Percentiles rank a stretch among this genome's conserved stretches.
phyloP scores from a whole-genome alignment of 2,797 vertebrate genomes.

The Threskiornis aethiopicus region DNA sequence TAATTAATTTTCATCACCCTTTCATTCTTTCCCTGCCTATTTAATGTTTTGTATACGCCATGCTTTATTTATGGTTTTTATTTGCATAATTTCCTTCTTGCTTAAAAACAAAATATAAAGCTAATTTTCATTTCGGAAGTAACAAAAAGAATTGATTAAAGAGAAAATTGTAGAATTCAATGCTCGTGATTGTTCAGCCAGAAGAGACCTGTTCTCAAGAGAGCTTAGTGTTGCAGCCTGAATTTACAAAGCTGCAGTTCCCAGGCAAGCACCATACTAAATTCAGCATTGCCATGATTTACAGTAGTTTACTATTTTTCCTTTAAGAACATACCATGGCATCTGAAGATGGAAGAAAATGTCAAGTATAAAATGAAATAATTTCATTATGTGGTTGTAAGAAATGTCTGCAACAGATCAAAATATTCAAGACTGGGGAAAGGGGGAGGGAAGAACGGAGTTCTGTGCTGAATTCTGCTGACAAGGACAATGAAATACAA shows the following conservation, averaged over 20 bases:
- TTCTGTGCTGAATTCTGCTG: neutral
- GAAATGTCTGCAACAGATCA: neutral
- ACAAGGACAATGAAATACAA: neutral
- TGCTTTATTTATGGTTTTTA: neutral
- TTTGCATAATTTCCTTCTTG: neutral
- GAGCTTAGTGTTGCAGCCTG: neutral
- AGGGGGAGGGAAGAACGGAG: neutral
- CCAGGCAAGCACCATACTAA: neutral
- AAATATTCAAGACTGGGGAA: neutral
- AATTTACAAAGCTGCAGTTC: neutral
- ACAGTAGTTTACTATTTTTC: neutral
- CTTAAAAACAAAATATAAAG: neutral
- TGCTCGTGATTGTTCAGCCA: neutral
- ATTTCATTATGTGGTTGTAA: neutral
- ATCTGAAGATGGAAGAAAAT: neutral
- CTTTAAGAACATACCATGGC: neutral
- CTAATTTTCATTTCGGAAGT: neutral
- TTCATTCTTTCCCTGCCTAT: neutral
- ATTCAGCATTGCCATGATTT: neutral
- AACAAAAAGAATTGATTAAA: neutral
- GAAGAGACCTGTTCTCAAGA: neutral
- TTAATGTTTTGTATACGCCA: neutral
- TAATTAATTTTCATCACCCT: neutral
- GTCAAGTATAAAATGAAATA: neutral
- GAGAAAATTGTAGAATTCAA: neutral